These are phyloP conservation scores for Bubalus kerabau DNA, from an alignment of 2,113 vertebrate species.

Conservation along the genomic window DNA sequence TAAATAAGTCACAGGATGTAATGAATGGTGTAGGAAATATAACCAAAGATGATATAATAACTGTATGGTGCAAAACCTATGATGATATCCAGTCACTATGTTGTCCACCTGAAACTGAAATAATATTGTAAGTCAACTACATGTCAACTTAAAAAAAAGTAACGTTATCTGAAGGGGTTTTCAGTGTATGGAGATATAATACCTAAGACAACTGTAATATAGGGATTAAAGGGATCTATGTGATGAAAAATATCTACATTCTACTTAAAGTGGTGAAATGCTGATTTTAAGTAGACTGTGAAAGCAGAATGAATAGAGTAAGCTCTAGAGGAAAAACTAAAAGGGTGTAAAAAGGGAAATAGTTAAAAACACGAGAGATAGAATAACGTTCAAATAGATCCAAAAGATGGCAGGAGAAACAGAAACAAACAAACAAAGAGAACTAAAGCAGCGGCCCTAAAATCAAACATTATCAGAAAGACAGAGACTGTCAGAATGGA, in stretches of 20 bases:
- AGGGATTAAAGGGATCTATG: background rate
- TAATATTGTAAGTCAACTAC: background rate
- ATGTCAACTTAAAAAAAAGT: background rate
- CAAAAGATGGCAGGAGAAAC: background rate
- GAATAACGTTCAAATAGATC: background rate
- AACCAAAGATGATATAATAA: background rate
- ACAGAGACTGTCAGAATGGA: background rate
- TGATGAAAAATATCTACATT: background rate
- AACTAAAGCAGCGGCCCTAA: background rate
- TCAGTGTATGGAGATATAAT: background rate
- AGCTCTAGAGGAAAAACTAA: background rate
- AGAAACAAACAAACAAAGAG: background rate
- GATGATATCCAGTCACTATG: background rate
- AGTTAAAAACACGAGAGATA: background rate
- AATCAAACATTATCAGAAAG: background rate
- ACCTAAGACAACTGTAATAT: background rate
- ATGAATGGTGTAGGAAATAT: background rate
- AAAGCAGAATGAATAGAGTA: background rate
- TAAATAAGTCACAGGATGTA: background rate
- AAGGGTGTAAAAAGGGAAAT: background rate
- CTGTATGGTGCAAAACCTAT: background rate
- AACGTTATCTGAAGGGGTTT: background rate
- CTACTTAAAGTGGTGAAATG: background rate
- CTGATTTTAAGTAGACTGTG: background rate
- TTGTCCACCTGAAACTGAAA: background rate